Conservation (phyloP, 2,113 vertebrate species). For the Tragelaphus strepsiceros region DNA sequence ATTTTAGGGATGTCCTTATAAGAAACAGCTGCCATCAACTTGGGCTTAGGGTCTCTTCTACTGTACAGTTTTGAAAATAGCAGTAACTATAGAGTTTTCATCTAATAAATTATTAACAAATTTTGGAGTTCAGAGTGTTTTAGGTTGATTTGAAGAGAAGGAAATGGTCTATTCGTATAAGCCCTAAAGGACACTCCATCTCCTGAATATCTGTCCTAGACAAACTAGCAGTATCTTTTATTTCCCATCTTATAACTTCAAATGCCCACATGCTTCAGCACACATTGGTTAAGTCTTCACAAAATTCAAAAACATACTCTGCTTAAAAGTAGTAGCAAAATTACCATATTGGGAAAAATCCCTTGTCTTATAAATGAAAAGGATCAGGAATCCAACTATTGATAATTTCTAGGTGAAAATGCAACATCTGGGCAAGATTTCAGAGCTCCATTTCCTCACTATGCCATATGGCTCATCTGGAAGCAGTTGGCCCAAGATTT, state of each 20-base stretch:
- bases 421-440: conserved; percentile 38
- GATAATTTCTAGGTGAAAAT: conserved; percentile 38
- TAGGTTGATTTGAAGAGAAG: background rate
- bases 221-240: background rate
- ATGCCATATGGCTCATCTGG: conserved; percentile 50
- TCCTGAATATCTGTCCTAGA: background rate
- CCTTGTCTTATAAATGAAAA: conserved; percentile 4
- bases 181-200: background rate
- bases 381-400: background rate
- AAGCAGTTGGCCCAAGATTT: conserved; percentile 52
- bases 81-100: background rate
- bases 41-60: background rate
- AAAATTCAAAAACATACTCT: background rate
- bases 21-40: background rate
- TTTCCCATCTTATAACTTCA: background rate
- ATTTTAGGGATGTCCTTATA: background rate
- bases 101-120: background rate
- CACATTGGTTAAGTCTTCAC: background rate
- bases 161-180: background rate
- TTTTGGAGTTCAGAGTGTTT: background rate
- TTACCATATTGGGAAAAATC: background rate
- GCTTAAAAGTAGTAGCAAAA: background rate
- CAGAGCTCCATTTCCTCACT: conserved; percentile 32
- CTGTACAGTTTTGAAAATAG: background rate
- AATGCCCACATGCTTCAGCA: background rate